Base-by-base conservation (phyloP, 1,140 invertebrate species). In the Sitobion miscanthi region DNA sequence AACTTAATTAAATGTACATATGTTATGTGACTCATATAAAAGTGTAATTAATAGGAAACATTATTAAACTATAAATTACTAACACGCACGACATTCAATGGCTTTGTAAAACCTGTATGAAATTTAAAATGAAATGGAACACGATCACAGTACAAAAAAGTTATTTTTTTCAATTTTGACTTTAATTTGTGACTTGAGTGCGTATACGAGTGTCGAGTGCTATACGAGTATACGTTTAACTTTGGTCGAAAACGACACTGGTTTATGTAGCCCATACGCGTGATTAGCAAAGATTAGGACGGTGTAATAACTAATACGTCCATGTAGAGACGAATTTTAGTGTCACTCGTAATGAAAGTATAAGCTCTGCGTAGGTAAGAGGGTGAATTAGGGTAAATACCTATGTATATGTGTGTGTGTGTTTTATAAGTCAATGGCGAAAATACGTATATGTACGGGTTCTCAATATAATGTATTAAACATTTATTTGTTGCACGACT, bases 61-160 rank as follows among this genome's bases (percentile, higher is more conserved):
- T 69, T n/a, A 69, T n/a, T 69, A n/a, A 69, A n/a, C 62, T 69
- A 69, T 69, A 69, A 69, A 69, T 69, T 69, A 69, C 62, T 69
- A n/a, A n/a, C 4, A 69, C n/a, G 30, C 62, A n/a, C 11, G 4
- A 11, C 30, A 69, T 69, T 69, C 11, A n/a, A 69, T 69, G 30
- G 4, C n/a, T 69, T 17, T 0, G 30, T 69, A n/a, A 0, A 69
- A 69, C 30, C 30, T 1, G 62, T 30, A n/a, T 69, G 30, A n/a
- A 69, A 69, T 69, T 69, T 17, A 69, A 69, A 69, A 69, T n/a
- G 14, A n/a, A n/a, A 4, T 38, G 38, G 38, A 69, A 6, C 11
- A 69, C 17, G 17, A n/a, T 11, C 17, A n/a, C 30, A n/a, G 17
- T 69, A 62, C 2, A n/a, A 69, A 69, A 0, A 69, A n/a, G 25